Evolutionary conservation across 2,888 invertebrate genomes (phyloP), one percentile per base, ranked within the genome.

Genomic region (Drosophila macrospina): DNA sequence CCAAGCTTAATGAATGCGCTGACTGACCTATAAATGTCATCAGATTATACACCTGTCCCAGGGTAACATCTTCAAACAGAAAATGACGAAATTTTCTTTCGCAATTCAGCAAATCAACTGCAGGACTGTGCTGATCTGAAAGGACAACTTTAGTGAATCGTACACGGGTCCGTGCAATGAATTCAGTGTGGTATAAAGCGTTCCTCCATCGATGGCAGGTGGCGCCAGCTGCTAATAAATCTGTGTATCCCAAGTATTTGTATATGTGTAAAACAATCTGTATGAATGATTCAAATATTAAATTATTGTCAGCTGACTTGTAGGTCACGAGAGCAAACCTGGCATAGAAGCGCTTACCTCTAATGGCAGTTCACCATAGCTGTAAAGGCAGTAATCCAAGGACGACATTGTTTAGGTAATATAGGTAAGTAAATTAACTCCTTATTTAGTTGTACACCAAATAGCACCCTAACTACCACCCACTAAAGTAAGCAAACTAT

Each of bases 171-270:
- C 90, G 89, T 5, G 76, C 78, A 28, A 90, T 88, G 34, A 93
- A 93, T 69, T 93, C 93, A 1, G 92, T 91, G 81, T 95, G 94
- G 80, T 94, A 93, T 5, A 95, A 94, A 11, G 95, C 96, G 68
- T 94, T 93, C 72, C 95, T 94, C 95, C 96, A 96, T 0, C 93
- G 92, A 15, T 91, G 93, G 88, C 95, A 95, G 24, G 95, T 95
- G 75, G 94, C 93, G 74, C 95, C 94, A 36, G 95, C 95, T 45
- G 94, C 93, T 90, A 94, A 94, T 76, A 95, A 92, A 88, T 96
- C 96, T 1, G 95, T 93, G 77, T 94, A 93, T 36, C 94, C 93
- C 74, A 95, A 91, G 90, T 94, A 94, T 74, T 94, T 93, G 88
- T 95, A 94, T 71, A 95, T 93, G 76, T 94, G 93, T 62, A 95